Evolutionary conservation across 2,797 vertebrate species (phyloP).

Genomic region (Smutsia temminckii): DNA sequence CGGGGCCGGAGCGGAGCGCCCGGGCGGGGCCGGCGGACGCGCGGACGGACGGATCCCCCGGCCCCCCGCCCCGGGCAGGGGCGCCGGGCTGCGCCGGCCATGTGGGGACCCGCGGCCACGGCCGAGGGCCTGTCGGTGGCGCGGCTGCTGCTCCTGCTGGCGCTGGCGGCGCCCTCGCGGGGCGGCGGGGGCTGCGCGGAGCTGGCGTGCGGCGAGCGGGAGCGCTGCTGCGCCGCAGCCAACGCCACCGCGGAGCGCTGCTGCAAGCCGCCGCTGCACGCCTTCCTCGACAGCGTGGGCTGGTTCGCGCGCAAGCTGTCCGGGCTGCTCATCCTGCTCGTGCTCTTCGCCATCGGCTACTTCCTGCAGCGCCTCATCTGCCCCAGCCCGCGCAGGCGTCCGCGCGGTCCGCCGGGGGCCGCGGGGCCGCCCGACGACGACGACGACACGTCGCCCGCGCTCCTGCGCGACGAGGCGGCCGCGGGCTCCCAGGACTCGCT

Average conservation of each 20-base stretch:
- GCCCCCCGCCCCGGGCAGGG: background rate
- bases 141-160: constrained; percentile 67
- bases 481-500: constrained; percentile 94
- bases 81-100: background rate
- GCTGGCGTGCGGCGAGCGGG: constrained; percentile 89
- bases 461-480: constrained; percentile 85
- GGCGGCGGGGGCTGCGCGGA: constrained; percentile 89
- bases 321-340: constrained; percentile 93
- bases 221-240: constrained; percentile 90
- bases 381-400: constrained; percentile 88
- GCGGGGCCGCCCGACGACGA: constrained; percentile 79
- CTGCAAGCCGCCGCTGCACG: constrained; percentile 90
- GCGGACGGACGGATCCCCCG: background rate
- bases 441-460: constrained; percentile 84
- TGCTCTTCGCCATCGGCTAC: constrained; percentile 95
- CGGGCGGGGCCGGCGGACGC: background rate
- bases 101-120: constrained; percentile 45
- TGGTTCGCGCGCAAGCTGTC: constrained; percentile 95
- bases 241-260: constrained; percentile 87
- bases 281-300: constrained; percentile 92
- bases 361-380: constrained; percentile 94
- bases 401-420: constrained; percentile 74
- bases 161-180: constrained; percentile 82
- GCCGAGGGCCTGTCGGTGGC: constrained; percentile 42
- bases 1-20: background rate